These are phyloP conservation scores for Scotopteryx bipunctaria DNA, from an alignment of 2,888 invertebrate genomes.

Conservation along the genomic window DNA sequence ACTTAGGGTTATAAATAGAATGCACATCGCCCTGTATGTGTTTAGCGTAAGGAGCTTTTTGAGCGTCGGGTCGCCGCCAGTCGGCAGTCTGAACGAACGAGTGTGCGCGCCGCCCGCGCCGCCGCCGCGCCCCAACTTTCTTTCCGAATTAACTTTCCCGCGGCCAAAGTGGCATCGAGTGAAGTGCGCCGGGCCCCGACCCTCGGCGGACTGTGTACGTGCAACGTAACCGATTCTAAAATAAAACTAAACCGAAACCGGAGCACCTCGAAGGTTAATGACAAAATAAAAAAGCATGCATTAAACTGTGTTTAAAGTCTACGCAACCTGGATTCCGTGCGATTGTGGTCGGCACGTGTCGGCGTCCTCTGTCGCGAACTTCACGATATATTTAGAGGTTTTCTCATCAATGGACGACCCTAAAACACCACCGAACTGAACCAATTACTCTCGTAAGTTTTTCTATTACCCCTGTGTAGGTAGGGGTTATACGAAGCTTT, in stretches of 20 bases:
- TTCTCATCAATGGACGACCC: conserved; percentile 29
- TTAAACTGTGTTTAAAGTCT: conserved; percentile 64
- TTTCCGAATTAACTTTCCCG: conserved; percentile 54
- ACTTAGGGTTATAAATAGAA: conserved; percentile 80
- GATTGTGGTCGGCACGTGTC: conserved; percentile 58
- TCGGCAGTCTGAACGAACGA: conserved; percentile 66
- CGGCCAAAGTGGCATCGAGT: conserved; percentile 45
- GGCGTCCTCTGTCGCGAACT: conserved; percentile 40
- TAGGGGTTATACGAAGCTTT: too few species aligned
- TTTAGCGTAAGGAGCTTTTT: conserved; percentile 76
- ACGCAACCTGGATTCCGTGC: conserved; percentile 56
- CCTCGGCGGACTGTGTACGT: conserved; percentile 2
- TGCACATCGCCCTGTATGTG: conserved; percentile 75
- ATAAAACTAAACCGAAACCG: too few species aligned
- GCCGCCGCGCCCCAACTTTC: conserved; percentile 41
- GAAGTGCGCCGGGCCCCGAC: conserved; percentile 9
- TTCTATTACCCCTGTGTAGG: background rate
- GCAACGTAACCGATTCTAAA: conserved; percentile 74
- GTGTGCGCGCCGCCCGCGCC: conserved; percentile 69
- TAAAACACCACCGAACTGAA: conserved; percentile 10
- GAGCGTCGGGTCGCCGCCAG: conserved; percentile 53
- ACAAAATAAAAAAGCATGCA: conserved; percentile 78
- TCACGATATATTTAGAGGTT: conserved; percentile 36
- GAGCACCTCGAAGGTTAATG: conserved; percentile 81
- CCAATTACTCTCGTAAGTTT: background rate